Base-by-base conservation (phyloP, 2,888 invertebrate species). In the Drosophila neoperkinsi region DNA sequence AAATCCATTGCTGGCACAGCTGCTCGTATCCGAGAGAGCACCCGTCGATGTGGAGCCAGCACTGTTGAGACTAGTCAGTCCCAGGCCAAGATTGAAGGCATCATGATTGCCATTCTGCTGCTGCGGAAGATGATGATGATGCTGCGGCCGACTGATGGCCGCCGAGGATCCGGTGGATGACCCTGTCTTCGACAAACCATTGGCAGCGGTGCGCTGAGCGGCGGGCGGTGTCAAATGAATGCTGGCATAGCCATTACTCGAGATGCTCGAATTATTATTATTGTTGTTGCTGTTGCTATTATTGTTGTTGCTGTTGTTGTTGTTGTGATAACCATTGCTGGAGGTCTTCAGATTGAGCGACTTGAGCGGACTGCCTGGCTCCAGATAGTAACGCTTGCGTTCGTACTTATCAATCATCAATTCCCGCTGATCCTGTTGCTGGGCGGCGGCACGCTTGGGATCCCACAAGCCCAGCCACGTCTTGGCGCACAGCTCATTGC, bases 401-500 rank as follows among this genome's bases (percentile, higher is more conserved):
- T 99, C 99, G 93, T 99, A 99, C 94, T 99, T 99, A 91, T 98
- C 96, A 62, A 96, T 95, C 97, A 99, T 98, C 91, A 98, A 96
- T 93, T 98, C 98, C 92, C 96, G 96, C 90, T 98, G 96, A 93
- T 97, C 96, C 93, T 97, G 97, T 67, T 82, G 97, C 63, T 82
- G 83, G 93, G 98, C 98, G 91, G 98, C 98, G 89, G 96, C 96
- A 79, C 96, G 95, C 91, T 97, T 96, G 50, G 95, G 95, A 93
- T 97, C 98, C 94, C 97, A 96, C 59, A 98, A 94, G 11, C 98
- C 99, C 87, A 99, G 94, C 98, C 98, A 99, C 85, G 98, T 96
- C 93, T 96, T 96, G 91, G 96, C 95, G 94, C 99, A 99, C 91
- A 97, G 96, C 94, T 98, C 98, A 94, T 99, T 99, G 84, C 99